Conservation (phyloP, 2,113 vertebrate species). For the Pedionomus torquatus region DNA sequence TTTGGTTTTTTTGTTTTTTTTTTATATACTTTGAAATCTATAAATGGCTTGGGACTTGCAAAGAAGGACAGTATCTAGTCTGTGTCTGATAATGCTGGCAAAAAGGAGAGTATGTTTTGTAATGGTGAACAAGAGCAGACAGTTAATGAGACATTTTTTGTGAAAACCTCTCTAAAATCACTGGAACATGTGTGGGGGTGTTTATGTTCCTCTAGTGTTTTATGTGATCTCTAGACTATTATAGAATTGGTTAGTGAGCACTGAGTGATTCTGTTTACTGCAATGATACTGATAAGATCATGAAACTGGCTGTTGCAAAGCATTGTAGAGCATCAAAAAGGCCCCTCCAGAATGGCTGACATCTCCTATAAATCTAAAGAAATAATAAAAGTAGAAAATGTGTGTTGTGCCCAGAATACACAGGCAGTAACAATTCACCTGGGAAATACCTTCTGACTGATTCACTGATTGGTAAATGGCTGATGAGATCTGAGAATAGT, state of each 20-base stretch:
- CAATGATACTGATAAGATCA: neutral
- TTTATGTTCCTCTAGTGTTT: neutral
- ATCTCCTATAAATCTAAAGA: conserved; percentile 2
- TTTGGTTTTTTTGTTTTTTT: neutral
- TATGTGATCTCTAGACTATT: neutral
- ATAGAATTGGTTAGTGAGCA: neutral
- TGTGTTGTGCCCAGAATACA: neutral
- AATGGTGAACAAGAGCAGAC: neutral
- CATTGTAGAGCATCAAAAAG: neutral
- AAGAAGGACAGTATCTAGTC: neutral
- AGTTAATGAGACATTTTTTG: neutral
- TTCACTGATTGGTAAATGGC: neutral
- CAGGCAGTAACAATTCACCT: neutral
- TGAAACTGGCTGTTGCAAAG: neutral
- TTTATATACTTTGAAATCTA: neutral
- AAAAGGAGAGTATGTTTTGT: neutral
- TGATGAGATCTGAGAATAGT: neutral
- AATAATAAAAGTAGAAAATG: conserved; percentile 3
- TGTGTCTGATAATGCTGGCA: neutral
- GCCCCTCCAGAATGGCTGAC: neutral
- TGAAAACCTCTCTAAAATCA: neutral
- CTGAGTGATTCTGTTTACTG: neutral
- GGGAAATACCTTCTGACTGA: conserved; percentile 22
- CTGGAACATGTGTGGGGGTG: neutral
- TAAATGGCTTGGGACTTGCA: neutral